Evolutionary conservation across 2,888 invertebrate genomes (phyloP), one percentile per base, ranked within the genome.

Genomic region (Tinea pellionella): DNA sequence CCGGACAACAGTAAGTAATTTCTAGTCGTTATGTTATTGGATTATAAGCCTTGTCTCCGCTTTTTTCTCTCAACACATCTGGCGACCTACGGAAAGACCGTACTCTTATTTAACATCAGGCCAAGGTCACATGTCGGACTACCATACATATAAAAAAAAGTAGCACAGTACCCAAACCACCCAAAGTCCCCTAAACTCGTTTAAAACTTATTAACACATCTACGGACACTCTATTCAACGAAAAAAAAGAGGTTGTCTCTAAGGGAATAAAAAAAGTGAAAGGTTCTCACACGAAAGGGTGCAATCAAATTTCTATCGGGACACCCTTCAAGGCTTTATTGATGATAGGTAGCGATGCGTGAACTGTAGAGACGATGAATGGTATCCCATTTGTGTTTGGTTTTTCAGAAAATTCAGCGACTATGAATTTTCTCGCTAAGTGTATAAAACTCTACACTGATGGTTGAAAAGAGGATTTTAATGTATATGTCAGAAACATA

Each of bases 261-360:
- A 63, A 63, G 68, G 71, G 18, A 47, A 47, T 15, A 47, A 47
- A 72, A n/a, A n/a, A 69, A 71, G 70, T 70, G 68, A 74, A 75
- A 72, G 76, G 74, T 70, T 69, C 67, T 65, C 68, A 71, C 66
- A 71, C 66, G 71, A 74, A 73, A 74, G 77, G 78, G 75, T 73
- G 76, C 77, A 77, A 82, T 83, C 80, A 78, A 80, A 81, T 83
- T 81, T 78, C 71, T 47, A 47, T 16, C n/a, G 71, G 77, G 78
- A 79, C 75, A 75, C 75, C 75, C 73, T 71, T 75, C 73, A 68
- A 73, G 73, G 74, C 75, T 66, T 72, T 70, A 72, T 69, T 70
- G 69, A 66, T 65, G 68, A 66, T 64, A 69, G 63, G 68, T 75
- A 70, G 60, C 70, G 69, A 71, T 69, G 67, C 77, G 69, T 74